Evolutionary conservation across 2,888 invertebrate genomes (phyloP).

Genomic region (Chaetogeoica ovagalla): DNA sequence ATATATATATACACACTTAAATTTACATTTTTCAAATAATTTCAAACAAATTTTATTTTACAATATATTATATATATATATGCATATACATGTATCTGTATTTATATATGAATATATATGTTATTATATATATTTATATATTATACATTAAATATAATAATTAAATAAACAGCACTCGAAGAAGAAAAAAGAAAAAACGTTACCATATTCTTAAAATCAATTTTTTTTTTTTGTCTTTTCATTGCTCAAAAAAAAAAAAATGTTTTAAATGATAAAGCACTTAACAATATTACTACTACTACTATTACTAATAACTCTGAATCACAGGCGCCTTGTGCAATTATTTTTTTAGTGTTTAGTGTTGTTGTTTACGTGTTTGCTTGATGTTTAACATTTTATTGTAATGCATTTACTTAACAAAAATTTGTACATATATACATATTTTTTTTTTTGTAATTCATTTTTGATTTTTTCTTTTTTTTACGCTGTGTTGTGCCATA

Average conservation of each 20-base stretch:
- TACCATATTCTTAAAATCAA: slow-evolving; percentile 27
- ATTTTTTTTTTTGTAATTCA: slow-evolving; percentile 7
- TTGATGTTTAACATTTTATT: slow-evolving; percentile 44
- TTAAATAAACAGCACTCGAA: slow-evolving; percentile 31
- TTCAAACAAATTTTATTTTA: slow-evolving; percentile 15
- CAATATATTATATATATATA: neutral
- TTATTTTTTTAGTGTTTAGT: slow-evolving; percentile 44
- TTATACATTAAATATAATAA: slow-evolving; percentile 1
- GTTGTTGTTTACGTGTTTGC: slow-evolving; percentile 44
- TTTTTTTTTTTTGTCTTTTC: slow-evolving; percentile 22
- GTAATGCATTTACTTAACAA: slow-evolving; percentile 41
- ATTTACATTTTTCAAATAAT: slow-evolving; percentile 35
- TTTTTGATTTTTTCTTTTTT: slow-evolving; percentile 37
- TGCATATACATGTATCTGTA: too few relatives aligned
- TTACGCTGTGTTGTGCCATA: slow-evolving; percentile 42
- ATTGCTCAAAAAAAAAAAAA: slow-evolving; percentile 45
- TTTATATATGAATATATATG: neutral
- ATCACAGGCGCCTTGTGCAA: slow-evolving; percentile 39
- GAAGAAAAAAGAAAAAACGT: slow-evolving; percentile 38
- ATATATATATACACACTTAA: slow-evolving; percentile 6
- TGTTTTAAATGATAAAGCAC: slow-evolving; percentile 22
- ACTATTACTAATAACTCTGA: neutral
- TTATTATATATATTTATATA: slow-evolving; percentile 7
- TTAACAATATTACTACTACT: neutral
- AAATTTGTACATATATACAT: slow-evolving; percentile 16